Base-by-base conservation (phyloP, 2,888 invertebrate genomes). In the Pandemis cinnamomeana region DNA sequence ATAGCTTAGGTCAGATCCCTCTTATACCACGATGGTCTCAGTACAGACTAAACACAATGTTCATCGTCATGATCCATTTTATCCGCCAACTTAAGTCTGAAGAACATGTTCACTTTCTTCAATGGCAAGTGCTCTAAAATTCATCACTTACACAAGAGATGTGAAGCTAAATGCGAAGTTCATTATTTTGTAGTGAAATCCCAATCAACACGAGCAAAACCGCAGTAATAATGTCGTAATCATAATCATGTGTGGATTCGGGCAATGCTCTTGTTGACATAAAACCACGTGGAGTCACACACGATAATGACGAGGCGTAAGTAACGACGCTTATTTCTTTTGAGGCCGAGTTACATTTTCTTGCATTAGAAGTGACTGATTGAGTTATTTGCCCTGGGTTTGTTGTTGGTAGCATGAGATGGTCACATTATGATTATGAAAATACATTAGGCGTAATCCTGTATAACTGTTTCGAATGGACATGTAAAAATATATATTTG, bases 251-350 rank as follows among this genome's bases (percentile, higher is more conserved):
- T 46, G 48, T 51, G 48, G 62, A 20, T 63, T 69, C 42, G 63
- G 68, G 55, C 63, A 58, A 64, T 68, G 48, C 58, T 51, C 63
- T 64, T 63, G 63, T 69, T 64, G 64, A 64, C 63, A 48, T 58
- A 63, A 41, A 7, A 46, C 68, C 68, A 69, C 72, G 58, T 72
- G 72, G 68, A 20, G 15, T 42, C 13, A 36, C 42, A 41, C 46
- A 67, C 46, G 55, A 68, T 51, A 68, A 68, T 42, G 63, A 44
- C 42, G n/a, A 48, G n/a, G n/a, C 58, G n/a, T 63, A 27, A 67
- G 67, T 67, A 51, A 67, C 62, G 62, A 11, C 7, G 55, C 72
- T 46, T 68, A 36, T 41, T 67, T 44, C 46, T 71, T 48, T 11
- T 46, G 48, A 20, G 62, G 42, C 41, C 20, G 70, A 51, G 44